Base-by-base conservation (phyloP, 1,140 invertebrate species). In the Akabosia matsudoensis region DNA sequence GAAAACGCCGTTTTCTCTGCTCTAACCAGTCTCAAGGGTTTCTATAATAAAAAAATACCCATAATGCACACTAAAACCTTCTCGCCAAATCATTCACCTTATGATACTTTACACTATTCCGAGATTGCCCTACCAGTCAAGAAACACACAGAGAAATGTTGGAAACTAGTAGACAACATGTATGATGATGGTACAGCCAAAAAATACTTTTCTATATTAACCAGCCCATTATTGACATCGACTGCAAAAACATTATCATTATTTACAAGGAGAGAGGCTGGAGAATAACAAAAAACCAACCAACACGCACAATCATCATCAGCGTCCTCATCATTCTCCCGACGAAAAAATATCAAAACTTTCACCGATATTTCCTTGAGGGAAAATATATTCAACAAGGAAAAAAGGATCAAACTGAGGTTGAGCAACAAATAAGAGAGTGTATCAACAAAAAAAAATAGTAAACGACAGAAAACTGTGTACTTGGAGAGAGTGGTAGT, bases 391-490 rank as follows among this genome's bases (percentile, higher is more conserved):
- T 10, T 4, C 4, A 14, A 61, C 13, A 61, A 24, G 24, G 54
- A 22, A 24, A 61, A 61, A 61, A 67, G 61, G 61, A 67, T 67
- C 24, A 67, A 67, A 7, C 61, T 67, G 61, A 30, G 61, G 61
- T 67, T 67, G 61, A 67, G 61, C 61, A 30, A 67, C 61, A 67
- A 67, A 67, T 67, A 67, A 67, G 31, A 45, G 18, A 30, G 4
- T 10, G 30, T 67, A 67, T 67, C 26, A 10, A 67, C 3, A 67
- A 67, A 67, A n/a, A 31, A 67, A 7, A 10, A 67, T 14, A 67
- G 61, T 30, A 31, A 61, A 24, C n/a, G n/a, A n/a, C n/a, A 61
- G 54, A 61, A 61, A 61, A 61, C 14, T 61, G 37, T 10, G 37
- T 45, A 45, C 37, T 45, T 45, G 7, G 37, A 45, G 18, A 45